Conservation (phyloP, 2,797 vertebrate genomes). For the Chiroxiphia lanceolata region DNA sequence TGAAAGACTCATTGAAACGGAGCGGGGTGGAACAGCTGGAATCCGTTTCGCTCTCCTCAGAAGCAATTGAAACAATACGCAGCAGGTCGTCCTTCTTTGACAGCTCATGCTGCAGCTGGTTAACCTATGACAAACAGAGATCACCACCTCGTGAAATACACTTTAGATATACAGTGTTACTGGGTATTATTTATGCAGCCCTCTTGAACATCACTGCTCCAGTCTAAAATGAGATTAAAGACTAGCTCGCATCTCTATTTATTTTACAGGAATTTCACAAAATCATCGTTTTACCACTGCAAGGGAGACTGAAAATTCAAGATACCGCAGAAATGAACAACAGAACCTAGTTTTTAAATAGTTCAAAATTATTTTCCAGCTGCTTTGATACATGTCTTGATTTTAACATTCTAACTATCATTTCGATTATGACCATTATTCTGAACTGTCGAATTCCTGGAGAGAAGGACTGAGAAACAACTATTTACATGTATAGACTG, state of each 20-base stretch:
- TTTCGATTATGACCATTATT: neutral
- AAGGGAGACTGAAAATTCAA: neutral
- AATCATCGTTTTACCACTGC: neutral
- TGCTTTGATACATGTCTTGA: neutral
- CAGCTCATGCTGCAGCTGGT: slow-evolving; percentile 95
- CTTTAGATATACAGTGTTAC: neutral
- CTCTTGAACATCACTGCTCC: neutral
- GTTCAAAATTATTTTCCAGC: neutral
- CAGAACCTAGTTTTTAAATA: neutral
- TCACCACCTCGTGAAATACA: neutral
- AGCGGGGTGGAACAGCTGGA: slow-evolving; percentile 89
- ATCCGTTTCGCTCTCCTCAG: slow-evolving; percentile 94
- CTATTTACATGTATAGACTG: neutral
- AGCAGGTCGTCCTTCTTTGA: slow-evolving; percentile 95
- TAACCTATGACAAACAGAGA: slow-evolving; percentile 77
- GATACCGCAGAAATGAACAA: neutral
- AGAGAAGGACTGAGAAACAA: neutral
- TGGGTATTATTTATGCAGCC: neutral
- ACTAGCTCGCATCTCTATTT: neutral
- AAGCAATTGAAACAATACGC: slow-evolving; percentile 90
- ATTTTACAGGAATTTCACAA: neutral
- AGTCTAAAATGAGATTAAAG: neutral
- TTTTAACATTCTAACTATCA: neutral
- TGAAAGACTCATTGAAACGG: slow-evolving; percentile 76
- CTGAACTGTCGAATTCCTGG: neutral